Evolutionary conservation across 2,888 invertebrate genomes (phyloP), one percentile per base, ranked within the genome.

Genomic region (Margaritifera margaritifera): DNA sequence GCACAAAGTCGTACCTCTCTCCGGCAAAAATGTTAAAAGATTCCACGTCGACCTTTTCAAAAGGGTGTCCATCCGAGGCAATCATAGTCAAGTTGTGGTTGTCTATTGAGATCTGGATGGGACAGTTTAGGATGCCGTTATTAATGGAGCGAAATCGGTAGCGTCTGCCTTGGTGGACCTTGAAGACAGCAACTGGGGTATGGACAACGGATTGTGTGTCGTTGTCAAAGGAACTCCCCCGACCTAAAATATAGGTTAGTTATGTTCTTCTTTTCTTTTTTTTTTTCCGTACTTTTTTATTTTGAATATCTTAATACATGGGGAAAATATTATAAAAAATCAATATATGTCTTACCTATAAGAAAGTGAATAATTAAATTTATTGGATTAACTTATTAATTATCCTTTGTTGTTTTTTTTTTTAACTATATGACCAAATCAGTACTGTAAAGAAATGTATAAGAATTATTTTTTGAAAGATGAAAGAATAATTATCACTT

Each of bases 1-100:
- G 27, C 19, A 77, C 62, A 63, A 77, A 75, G 51, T 77, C 77
- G 27, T 65, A 77, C 51, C 80, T 68, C 88, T 97, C 96, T 0
- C 97, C 97, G 0, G 96, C 95, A 86, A 96, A 96, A 3, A 84
- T 71, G 57, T 78, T 80, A 52, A 85, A 78, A 6, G 80, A 77
- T n/a, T 83, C 79, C 22, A 80, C 80, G 4, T 59, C 52, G 50
- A 74, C 42, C 0, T 80, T 74, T 19, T 73, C 62, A 24, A 84
- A 78, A 15, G 79, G 75, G 19, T 55, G 58, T 18, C 86, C 85
- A 56, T 86, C 86, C 0, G 83, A 73, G 8, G 84, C 78, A 25
- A 86, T 80, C 58, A 86, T 68, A 24, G 68, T 74, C 51, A 86
- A 56, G 6, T 69, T 72, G 68, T 86, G 86, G 63, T 77, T 69